Evolutionary conservation across 2,888 invertebrate species (phyloP), one percentile per base, ranked within the genome.

Genomic region (Proisotoma minuta): DNA sequence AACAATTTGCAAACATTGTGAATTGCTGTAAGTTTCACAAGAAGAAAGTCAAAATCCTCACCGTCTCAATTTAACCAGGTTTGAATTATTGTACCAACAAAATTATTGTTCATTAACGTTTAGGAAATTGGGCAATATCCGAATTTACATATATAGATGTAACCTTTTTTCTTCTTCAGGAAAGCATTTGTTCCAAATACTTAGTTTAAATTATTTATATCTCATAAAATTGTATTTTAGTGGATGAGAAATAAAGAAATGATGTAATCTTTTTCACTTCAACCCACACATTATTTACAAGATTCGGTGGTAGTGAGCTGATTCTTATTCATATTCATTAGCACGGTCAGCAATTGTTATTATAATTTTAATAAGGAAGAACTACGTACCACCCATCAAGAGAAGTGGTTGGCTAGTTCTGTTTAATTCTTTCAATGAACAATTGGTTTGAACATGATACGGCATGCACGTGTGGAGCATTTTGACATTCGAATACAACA

Each of bases 371-470:
- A 56, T 56, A 56, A 56, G 56, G 26, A 29, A 47, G 56, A 56
- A 56, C 39, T 47, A 39, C 56, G 56, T 56, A 56, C 56, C 56
- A 56, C 56, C 56, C 56, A 56, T 43, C 43, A 43, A 12, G 43
- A n/a, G 43, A 43, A 43, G 20, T 5, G 20, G 20, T 15, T 43
- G 43, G 43, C 18, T 43, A 43, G 43, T 4, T 43, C 18, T 15
- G 43, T 43, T 43, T 5, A 34, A 34, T n/a, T 43, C 18, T 43
- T n/a, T 43, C 43, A 43, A 43, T 43, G 43, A 43, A 43, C 43
- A 43, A 43, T 24, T 26, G 51, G 18, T 24, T 43, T 27, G 26
- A 27, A 27, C 26, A 22, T 29, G 53, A 54, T 28, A 54, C 53
- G 53, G 39, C 53, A 39, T 54, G 34, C 53, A 54, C 34, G 53